Conservation (phyloP, 2,113 vertebrate genomes). For the Ciconia stormi region DNA sequence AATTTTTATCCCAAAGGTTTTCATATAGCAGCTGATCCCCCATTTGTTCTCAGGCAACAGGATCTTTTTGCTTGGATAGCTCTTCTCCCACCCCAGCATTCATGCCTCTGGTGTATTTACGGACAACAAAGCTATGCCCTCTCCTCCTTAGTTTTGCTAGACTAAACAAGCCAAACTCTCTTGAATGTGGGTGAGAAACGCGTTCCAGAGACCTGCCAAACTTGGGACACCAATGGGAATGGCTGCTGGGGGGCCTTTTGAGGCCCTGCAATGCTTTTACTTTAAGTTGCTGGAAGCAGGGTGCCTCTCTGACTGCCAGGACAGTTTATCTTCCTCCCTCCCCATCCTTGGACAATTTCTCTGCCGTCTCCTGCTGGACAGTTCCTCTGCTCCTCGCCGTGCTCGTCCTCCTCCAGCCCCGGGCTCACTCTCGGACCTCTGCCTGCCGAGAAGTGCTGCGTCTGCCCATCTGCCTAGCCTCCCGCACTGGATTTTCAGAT, state of each 20-base stretch:
- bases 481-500: not conserved
- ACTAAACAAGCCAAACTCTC: constrained; percentile 39
- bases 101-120: constrained; percentile 37
- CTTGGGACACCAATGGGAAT: not conserved
- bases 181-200: constrained; percentile 31
- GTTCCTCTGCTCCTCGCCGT: not conserved
- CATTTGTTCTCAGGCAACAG: constrained; percentile 37
- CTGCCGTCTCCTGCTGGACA: not conserved
- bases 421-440: fast-evolving
- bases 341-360: not conserved
- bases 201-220: constrained; percentile 4
- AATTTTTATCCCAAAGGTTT: not conserved
- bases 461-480: not conserved
- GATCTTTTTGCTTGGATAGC: not conserved
- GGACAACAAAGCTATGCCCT: constrained; percentile 22
- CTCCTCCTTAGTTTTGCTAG: constrained; percentile 30
- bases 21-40: not conserved
- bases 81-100: not conserved
- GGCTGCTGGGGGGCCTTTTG: not conserved
- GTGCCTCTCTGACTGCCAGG: not conserved
- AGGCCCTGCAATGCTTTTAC: not conserved
- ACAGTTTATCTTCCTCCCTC: not conserved
- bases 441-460: fast-evolving
- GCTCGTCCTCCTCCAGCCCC: fast-evolving
- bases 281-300: not conserved